Conservation (phyloP, 2,113 vertebrate species). For the Nycticryphes semicollaris region DNA sequence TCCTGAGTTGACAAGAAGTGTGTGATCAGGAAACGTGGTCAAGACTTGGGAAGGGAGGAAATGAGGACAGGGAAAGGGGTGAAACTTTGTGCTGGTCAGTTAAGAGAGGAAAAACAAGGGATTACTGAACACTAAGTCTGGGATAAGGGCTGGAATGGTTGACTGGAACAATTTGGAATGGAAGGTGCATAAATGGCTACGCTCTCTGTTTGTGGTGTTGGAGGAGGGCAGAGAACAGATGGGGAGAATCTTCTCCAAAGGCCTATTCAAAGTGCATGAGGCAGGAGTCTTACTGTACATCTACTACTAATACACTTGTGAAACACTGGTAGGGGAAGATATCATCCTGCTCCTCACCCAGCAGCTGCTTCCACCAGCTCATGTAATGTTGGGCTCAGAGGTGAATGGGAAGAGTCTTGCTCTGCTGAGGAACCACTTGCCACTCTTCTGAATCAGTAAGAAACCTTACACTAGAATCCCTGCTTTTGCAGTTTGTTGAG, state of each 20-base stretch:
- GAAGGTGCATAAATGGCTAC: background rate
- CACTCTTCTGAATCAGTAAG: background rate
- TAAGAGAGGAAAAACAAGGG: background rate
- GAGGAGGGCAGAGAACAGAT: rapidly evolving
- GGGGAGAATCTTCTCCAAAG: background rate
- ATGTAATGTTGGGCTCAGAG: rapidly evolving
- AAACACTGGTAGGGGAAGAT: background rate
- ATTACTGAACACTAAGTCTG: background rate
- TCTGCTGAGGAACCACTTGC: background rate
- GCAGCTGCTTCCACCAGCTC: background rate
- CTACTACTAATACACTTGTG: background rate
- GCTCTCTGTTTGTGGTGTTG: background rate
- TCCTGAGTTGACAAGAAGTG: background rate
- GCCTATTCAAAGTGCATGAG: background rate
- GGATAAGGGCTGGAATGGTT: background rate
- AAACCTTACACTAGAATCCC: background rate
- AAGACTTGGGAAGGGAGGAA: background rate
- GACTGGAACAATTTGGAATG: background rate
- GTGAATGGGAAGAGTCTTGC: background rate
- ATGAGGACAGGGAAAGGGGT: background rate
- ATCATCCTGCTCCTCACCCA: background rate
- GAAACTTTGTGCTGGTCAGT: background rate
- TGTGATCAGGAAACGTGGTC: background rate
- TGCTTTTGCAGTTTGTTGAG: background rate
- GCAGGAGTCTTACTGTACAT: background rate